Evolutionary conservation across 2,797 vertebrate species (phyloP).

Genomic region (Prionace glauca): DNA sequence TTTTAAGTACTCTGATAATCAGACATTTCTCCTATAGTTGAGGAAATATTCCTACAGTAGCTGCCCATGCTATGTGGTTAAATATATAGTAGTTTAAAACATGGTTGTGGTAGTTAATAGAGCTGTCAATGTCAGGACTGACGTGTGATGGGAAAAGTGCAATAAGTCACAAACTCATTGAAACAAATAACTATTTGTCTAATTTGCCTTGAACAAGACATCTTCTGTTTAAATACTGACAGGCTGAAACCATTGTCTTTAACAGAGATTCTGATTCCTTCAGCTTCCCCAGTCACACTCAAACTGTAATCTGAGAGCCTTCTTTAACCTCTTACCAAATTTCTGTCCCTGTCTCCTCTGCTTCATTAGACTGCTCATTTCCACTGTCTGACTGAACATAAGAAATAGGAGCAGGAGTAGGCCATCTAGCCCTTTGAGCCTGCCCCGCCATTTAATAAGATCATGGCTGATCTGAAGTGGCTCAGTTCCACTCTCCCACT

Average conservation of each 20-base stretch:
- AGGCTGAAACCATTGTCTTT: neutral
- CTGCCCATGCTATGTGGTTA: neutral
- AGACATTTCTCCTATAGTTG: neutral
- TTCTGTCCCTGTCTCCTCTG: neutral
- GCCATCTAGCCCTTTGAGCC: too few relatives aligned
- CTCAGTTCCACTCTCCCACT: too few relatives aligned
- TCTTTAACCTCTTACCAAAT: neutral
- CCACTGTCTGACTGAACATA: neutral
- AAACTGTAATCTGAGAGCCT: neutral
- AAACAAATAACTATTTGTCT: neutral
- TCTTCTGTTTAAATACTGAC: neutral
- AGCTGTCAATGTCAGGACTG: neutral
- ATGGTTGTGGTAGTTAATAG: neutral
- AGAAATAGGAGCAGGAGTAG: too few relatives aligned
- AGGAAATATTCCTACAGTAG: neutral
- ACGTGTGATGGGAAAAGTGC: neutral
- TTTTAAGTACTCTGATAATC: neutral
- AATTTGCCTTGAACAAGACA: neutral
- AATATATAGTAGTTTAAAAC: neutral
- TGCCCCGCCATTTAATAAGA: too few relatives aligned
- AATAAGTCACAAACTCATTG: neutral
- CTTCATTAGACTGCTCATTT: neutral
- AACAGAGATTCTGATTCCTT: neutral
- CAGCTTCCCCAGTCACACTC: neutral
- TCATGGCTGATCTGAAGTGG: too few relatives aligned